Evolutionary conservation across 2,113 vertebrate species (phyloP).

Genomic region (Procavia capensis): DNA sequence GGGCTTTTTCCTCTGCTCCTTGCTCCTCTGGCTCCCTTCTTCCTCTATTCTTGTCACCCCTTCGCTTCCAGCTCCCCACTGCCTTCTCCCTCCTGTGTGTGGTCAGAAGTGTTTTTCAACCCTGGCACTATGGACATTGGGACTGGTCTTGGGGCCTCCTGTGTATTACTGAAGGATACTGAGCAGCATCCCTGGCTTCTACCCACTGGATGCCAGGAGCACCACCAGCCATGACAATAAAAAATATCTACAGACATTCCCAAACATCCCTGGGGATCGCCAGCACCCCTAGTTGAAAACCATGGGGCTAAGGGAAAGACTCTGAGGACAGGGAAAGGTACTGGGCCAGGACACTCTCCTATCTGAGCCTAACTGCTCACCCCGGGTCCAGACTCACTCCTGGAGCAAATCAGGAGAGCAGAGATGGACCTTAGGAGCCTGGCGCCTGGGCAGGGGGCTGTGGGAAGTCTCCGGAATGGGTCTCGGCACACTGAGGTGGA

Average conservation of each 20-base stretch:
- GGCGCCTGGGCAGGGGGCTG: background rate
- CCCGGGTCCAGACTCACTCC: background rate
- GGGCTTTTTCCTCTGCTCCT: background rate
- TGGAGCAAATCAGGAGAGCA: background rate
- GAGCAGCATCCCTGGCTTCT: background rate
- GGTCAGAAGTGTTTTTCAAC: background rate
- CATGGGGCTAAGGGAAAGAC: background rate
- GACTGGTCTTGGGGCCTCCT: background rate
- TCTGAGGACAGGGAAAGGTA: background rate
- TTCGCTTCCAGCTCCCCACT: accelerated
- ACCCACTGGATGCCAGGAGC: background rate
- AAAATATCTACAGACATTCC: background rate
- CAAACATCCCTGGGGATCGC: background rate
- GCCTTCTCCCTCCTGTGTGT: background rate
- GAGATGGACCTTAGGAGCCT: background rate
- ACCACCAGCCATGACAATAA: background rate
- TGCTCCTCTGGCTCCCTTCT: background rate
- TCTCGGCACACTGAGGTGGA: background rate
- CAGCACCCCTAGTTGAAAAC: background rate
- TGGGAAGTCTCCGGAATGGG: background rate
- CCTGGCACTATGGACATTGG: background rate
- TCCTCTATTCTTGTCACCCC: background rate
- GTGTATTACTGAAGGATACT: background rate
- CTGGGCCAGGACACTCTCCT: background rate
- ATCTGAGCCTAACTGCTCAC: background rate